Percentiles rank a stretch among this genome's conserved stretches.
Evolutionary conservation across 2,113 vertebrate species (phyloP).

Genomic region (Polyodon spathula): DNA sequence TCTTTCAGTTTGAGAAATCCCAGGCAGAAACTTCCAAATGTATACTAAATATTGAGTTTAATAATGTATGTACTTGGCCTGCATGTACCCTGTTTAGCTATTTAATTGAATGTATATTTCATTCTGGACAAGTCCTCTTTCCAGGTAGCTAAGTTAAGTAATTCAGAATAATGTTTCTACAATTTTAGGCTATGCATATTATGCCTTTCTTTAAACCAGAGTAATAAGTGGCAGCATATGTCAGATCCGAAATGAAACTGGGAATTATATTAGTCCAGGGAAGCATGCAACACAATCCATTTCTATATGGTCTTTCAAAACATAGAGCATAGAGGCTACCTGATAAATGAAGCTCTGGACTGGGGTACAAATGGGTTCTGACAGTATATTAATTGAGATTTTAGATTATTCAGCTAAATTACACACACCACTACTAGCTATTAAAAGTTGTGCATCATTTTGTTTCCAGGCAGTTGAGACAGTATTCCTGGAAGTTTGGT

Average conservation of each 20-base stretch:
- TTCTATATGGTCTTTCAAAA: constrained; percentile 47
- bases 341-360: too few species aligned
- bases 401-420: constrained; percentile 53
- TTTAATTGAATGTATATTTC: not conserved
- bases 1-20: constrained; percentile 33
- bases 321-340: constrained; percentile 37
- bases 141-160: not conserved
- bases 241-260: constrained; percentile 46
- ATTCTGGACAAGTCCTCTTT: too few species aligned
- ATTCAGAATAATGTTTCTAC: not conserved
- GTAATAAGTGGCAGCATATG: constrained; percentile 39
- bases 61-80: constrained; percentile 54
- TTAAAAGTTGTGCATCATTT: constrained; percentile 38
- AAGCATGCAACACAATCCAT: constrained; percentile 48
- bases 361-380: constrained; percentile 39
- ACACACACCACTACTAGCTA: not conserved
- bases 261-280: constrained; percentile 44
- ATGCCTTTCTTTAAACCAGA: constrained; percentile 26
- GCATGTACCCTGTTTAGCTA: constrained; percentile 39
- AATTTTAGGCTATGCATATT: not conserved
- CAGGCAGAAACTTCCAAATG: constrained; percentile 32
- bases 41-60: constrained; percentile 47
- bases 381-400: constrained; percentile 26
- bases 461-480: constrained; percentile 19
- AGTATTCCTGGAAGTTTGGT: not conserved